Percentiles rank a stretch among this genome's conserved stretches.
phyloP scores from a whole-genome alignment of 2,113 vertebrate genomes.

The Xenus cinereus region DNA sequence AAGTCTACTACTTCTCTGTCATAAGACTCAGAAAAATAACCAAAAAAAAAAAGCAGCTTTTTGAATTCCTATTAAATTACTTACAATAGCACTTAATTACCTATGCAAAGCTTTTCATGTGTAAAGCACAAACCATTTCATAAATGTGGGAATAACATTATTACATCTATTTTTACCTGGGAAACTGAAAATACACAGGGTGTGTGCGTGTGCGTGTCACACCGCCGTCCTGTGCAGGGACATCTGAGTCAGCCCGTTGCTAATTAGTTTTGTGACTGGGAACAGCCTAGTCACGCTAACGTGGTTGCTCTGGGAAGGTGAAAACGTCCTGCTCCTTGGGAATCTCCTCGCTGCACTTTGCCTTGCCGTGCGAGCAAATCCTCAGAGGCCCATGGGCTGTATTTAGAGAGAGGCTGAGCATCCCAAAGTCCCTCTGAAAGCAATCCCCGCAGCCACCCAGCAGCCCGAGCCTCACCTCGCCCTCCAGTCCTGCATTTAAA shows the following conservation, averaged over 20 bases:
- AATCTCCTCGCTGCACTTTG: background rate
- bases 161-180: background rate
- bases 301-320: background rate
- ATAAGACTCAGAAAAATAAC: background rate
- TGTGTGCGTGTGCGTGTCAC: rapidly evolving
- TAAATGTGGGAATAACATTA: background rate
- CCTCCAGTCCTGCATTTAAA: background rate
- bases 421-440: background rate
- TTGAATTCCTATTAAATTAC: background rate
- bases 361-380: background rate
- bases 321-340: background rate
- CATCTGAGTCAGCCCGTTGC: background rate
- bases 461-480: background rate
- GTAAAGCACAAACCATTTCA: background rate
- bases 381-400: background rate
- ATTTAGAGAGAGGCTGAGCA: background rate
- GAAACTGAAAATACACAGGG: background rate
- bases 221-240: background rate
- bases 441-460: background rate
- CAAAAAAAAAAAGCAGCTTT: background rate
- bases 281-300: background rate
- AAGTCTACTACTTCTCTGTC: background rate
- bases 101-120: background rate
- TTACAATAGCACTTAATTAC: background rate
- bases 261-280: background rate